Evolutionary conservation across 1,140 invertebrate species (phyloP).

Genomic region (Neelides sp.): DNA sequence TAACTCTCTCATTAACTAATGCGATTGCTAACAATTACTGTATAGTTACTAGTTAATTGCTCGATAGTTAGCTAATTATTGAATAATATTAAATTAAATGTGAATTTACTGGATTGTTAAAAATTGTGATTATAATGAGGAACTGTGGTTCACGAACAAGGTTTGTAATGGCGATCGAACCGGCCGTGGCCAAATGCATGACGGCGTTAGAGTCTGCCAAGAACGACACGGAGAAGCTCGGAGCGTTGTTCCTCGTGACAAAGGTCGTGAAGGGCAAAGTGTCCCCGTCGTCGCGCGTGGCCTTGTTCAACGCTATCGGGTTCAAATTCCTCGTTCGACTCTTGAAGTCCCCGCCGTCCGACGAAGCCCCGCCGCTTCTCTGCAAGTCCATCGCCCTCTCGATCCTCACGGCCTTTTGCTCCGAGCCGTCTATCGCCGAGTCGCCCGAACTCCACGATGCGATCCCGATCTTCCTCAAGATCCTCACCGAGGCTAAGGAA

Average conservation of each 20-base stretch:
- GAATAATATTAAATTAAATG: too few relatives aligned
- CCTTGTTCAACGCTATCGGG: conserved; percentile 77
- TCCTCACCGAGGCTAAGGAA: conserved; percentile 63
- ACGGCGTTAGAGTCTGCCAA: conserved; percentile 58
- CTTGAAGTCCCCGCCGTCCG: conserved; percentile 55
- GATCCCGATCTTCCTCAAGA: conserved; percentile 64
- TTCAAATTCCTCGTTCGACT: conserved; percentile 68
- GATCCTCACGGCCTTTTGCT: conserved; percentile 67
- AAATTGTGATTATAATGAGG: too few relatives aligned
- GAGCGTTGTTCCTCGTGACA: conserved; percentile 76
- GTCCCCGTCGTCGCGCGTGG: conserved; percentile 51
- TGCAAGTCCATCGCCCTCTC: conserved; percentile 80
- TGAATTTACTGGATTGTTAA: too few relatives aligned
- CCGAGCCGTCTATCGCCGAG: conserved; percentile 59
- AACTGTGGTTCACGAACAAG: too few relatives aligned
- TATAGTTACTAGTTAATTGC: too few relatives aligned
- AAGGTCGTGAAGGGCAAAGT: conserved; percentile 70
- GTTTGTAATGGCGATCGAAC: conserved; percentile 42
- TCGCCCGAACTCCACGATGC: conserved; percentile 67
- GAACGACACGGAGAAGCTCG: conserved; percentile 80
- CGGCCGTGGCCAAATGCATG: conserved; percentile 63
- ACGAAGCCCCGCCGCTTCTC: conserved; percentile 69
- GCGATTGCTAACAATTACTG: too few relatives aligned
- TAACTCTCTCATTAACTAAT: too few relatives aligned
- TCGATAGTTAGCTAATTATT: too few relatives aligned